These are phyloP conservation scores for Boloria selene DNA, from an alignment of 2,888 invertebrate species.

Conservation along the genomic window DNA sequence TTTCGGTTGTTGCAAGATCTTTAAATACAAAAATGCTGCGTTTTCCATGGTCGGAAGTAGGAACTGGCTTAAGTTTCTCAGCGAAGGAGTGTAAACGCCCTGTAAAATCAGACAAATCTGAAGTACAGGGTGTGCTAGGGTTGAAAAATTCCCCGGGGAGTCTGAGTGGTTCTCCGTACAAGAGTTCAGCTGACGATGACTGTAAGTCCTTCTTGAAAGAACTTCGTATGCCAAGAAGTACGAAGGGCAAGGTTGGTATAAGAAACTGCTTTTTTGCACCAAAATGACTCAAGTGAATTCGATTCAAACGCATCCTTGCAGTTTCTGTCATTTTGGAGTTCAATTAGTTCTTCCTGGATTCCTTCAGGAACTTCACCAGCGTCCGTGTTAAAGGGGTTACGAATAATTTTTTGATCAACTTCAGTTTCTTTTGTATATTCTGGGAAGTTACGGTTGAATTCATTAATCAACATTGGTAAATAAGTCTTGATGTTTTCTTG, in stretches of 20 bases:
- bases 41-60: too few species aligned
- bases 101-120: too few species aligned
- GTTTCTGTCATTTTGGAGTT: slow-evolving; percentile 10
- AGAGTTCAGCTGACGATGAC: too few species aligned
- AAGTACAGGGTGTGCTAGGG: too few species aligned
- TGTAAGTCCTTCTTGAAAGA: too few species aligned
- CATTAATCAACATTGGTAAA: not conserved
- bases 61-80: too few species aligned
- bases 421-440: slow-evolving; percentile 1
- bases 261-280: slow-evolving; percentile 39
- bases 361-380: slow-evolving; percentile 2
- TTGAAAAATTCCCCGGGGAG: too few species aligned
- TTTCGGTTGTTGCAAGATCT: too few species aligned
- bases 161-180: too few species aligned
- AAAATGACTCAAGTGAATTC: not conserved
- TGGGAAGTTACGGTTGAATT: slow-evolving; percentile 14
- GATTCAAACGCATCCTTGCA: slow-evolving; percentile 15
- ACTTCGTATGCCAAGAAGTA: too few species aligned
- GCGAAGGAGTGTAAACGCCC: too few species aligned
- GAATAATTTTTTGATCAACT: slow-evolving; percentile 8
- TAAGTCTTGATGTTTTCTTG: not conserved
- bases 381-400: slow-evolving; percentile 7
- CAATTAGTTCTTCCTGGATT: slow-evolving; percentile 18
- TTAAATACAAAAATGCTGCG: too few species aligned
- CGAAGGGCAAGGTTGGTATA: slow-evolving; percentile 40